Base-by-base conservation (phyloP, 1,140 invertebrate genomes). In the Physella acuta region DNA sequence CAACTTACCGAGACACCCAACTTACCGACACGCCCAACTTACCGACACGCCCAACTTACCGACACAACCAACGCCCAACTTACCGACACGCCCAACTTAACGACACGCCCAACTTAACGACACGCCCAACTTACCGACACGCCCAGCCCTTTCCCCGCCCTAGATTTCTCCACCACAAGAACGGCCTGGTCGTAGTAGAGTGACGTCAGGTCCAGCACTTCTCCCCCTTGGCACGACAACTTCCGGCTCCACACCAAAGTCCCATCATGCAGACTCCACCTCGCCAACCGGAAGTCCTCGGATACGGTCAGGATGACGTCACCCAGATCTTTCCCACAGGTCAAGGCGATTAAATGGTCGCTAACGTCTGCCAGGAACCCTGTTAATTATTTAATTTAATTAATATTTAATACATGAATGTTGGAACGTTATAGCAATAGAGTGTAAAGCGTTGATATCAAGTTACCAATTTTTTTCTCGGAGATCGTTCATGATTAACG, bases 181-280 rank as follows among this genome's bases (percentile, higher is more conserved):
- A 56, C 53, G 11, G 64, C 64, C 64, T 66, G 64, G 44, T 66
- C 64, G 11, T 56, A 66, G 53, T 56, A 66, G 52, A 66, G 51
- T 16, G 53, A 56, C 30, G 2, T n/a, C 2, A 66, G 28, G 3
- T 55, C 53, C n/a, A 1, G 51, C n/a, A 66, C 20, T 33, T 28
- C 52, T 17, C 26, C 17, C 3, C 64, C 53, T 1, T 37, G 11
- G n/a, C 53, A 26, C 16, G 31, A 33, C 34, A 66, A 26, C 26
- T 11, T 55, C 24, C 30, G 33, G 52, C 2, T 56, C 64, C 64
- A 66, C 17, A 66, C 20, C 3, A 66, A 34, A 8, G 37, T 52
- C 2, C 64, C 64, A 28, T 37, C 44, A 2, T 66, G 31, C 11
- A 66, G 52, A 39, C 33, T 66, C 64, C 64, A 66, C 28, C 52